phyloP scores from a whole-genome alignment of 2,113 vertebrate genomes.

The Pseudorasbora parva region DNA sequence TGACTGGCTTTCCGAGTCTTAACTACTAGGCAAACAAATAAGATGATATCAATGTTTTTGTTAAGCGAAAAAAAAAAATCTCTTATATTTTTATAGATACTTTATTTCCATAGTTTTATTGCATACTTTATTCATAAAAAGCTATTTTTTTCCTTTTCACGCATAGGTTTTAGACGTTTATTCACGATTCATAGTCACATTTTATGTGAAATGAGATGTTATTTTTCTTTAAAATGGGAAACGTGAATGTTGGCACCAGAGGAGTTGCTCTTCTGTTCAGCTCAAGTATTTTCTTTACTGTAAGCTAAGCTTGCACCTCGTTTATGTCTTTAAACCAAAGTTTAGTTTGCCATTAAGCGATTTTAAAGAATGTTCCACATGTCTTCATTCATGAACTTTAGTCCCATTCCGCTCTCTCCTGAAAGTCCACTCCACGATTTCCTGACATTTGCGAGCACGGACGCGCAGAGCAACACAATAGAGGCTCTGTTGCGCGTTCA shows the following conservation, averaged over 20 bases:
- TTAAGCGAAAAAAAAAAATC: conserved; percentile 65
- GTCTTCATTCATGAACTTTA: conserved; percentile 56
- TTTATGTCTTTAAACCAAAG: conserved; percentile 82
- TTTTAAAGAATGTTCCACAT: conserved; percentile 75
- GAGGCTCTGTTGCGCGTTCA: conserved; percentile 72
- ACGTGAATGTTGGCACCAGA: conserved; percentile 65
- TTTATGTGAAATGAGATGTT: conserved; percentile 61
- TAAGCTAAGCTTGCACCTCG: conserved; percentile 69
- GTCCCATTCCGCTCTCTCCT: conserved; percentile 60
- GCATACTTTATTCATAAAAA: conserved; percentile 76
- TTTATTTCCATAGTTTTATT: conserved; percentile 80
- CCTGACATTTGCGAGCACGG: conserved; percentile 70
- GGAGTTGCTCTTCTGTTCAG: conserved; percentile 73
- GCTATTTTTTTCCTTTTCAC: conserved; percentile 64
- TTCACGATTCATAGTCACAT: conserved; percentile 68
- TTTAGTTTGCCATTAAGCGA: conserved; percentile 79
- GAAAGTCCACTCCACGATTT: conserved; percentile 70
- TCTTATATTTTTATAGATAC: conserved; percentile 83
- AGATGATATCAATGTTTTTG: conserved; percentile 60
- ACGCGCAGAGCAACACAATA: conserved; percentile 70
- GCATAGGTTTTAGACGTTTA: conserved; percentile 67
- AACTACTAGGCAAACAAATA: conserved; percentile 65
- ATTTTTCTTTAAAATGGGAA: conserved; percentile 67
- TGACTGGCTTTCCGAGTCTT: conserved; percentile 69
- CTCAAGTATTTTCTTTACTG: conserved; percentile 75